phyloP scores from a whole-genome alignment of 2,888 invertebrate genomes.

The Acrobeloides nanus region DNA sequence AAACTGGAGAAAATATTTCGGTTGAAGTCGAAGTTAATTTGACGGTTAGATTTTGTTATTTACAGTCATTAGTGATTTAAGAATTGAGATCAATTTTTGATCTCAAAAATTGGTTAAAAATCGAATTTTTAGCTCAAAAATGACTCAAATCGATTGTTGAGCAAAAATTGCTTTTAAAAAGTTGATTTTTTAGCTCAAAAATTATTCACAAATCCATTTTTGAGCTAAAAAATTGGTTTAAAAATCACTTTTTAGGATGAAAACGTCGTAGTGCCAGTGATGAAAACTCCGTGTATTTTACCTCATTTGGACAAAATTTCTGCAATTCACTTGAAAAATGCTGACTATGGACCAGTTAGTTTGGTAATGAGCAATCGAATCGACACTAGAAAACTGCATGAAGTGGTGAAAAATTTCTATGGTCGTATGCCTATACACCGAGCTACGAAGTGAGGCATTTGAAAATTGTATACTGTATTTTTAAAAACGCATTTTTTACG shows the following conservation, averaged over 20 bases:
- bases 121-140: too few relatives aligned
- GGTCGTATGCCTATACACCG: conserved; percentile 10
- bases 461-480: not conserved
- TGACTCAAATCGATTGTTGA: too few relatives aligned
- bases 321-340: conserved; percentile 4
- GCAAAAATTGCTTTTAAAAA: too few relatives aligned
- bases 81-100: too few relatives aligned
- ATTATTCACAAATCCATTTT: too few relatives aligned
- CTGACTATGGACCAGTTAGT: conserved; percentile 20
- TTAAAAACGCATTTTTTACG: not conserved
- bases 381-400: conserved; percentile 13
- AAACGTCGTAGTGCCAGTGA: conserved; percentile 9
- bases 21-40: conserved; percentile 20
- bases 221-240: too few relatives aligned
- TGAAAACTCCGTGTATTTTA: conserved; percentile 26
- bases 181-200: too few relatives aligned
- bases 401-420: conserved; percentile 15
- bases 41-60: conserved; percentile 7
- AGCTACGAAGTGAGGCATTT: not conserved
- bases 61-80: too few relatives aligned
- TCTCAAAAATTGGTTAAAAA: too few relatives aligned
- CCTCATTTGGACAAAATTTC: conserved; percentile 28
- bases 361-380: conserved; percentile 22
- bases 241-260: not conserved
- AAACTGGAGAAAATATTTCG: conserved; percentile 60